Evolutionary conservation across 2,113 vertebrate species (phyloP), one percentile per base, ranked within the genome.

Genomic region (Alethe diademata): DNA sequence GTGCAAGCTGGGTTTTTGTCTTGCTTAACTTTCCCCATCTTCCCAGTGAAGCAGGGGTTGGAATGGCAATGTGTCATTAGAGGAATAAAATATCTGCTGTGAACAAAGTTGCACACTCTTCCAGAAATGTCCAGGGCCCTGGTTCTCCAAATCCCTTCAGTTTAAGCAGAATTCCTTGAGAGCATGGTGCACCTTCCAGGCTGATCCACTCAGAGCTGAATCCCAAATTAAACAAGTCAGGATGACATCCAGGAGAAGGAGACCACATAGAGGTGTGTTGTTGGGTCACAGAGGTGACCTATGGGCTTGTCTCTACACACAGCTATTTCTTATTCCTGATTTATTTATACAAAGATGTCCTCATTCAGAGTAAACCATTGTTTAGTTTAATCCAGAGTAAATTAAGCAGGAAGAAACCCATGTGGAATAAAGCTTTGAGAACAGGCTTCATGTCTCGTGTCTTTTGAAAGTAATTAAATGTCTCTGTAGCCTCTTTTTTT

Each of bases 401-500:
- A 83, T 91, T 56, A 85, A 95, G 57, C 69, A 92, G 84, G 58
- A 91, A 87, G 65, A 71, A 93, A 17, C 22, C 56, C 36, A 14
- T 60, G 65, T 48, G 15, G 64, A 94, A 93, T 51, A 90, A 90
- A 96, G 79, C 60, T 75, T 85, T 36, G 29, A 70, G 83, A 94
- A 62, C 17, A 81, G 48, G 45, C 72, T 74, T 60, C 31, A 40
- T 69, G 72, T 60, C 76, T 61, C 40, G 0, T 36, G 33, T 19
- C 65, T 74, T 89, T 70, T 67, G 36, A 84, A 88, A 81, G 47
- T 71, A 74, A 93, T 93, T 90, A 86, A 88, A 67, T 10, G 56
- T 79, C 66, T 88, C 69, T 58, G 43, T 12, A n/a, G 40, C 56
- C 14, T 50, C 67, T 70, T 78, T 90, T 90, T 92, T 92, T 83